Conservation (phyloP, 2,797 vertebrate species). For the Oophaga sylvatica region DNA sequence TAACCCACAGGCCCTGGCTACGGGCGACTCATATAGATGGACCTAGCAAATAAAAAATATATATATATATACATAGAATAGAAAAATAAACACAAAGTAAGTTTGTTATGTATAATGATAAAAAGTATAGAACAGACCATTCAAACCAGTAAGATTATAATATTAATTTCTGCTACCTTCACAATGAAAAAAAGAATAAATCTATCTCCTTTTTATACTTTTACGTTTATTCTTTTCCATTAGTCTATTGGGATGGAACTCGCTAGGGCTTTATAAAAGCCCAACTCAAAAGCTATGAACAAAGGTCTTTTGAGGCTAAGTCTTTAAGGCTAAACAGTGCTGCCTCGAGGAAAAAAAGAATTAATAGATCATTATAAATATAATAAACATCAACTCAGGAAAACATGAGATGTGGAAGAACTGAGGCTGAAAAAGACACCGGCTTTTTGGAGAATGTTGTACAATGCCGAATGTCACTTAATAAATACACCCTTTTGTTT, state of each 20-base stretch:
- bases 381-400: not conserved
- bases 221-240: not conserved
- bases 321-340: not conserved
- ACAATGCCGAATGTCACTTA: constrained; percentile 25
- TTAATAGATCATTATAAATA: not conserved
- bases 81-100: not conserved
- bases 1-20: too few relatives aligned
- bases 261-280: not conserved
- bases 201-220: not conserved
- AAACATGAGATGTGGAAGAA: not conserved
- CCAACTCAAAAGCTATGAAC: not conserved
- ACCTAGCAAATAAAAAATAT: not conserved
- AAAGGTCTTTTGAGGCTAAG: not conserved
- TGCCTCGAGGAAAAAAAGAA: not conserved
- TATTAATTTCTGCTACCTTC: not conserved
- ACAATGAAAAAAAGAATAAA: not conserved
- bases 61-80: not conserved
- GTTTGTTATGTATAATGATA: not conserved
- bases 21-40: too few relatives aligned
- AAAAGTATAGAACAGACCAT: not conserved
- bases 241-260: not conserved
- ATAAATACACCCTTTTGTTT: constrained; percentile 44
- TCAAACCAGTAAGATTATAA: not conserved
- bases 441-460: not conserved
- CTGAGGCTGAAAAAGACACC: not conserved